Evolutionary conservation across 2,113 vertebrate species (phyloP), one percentile per base, ranked within the genome.

Genomic region (Typhlomys cinereus): DNA sequence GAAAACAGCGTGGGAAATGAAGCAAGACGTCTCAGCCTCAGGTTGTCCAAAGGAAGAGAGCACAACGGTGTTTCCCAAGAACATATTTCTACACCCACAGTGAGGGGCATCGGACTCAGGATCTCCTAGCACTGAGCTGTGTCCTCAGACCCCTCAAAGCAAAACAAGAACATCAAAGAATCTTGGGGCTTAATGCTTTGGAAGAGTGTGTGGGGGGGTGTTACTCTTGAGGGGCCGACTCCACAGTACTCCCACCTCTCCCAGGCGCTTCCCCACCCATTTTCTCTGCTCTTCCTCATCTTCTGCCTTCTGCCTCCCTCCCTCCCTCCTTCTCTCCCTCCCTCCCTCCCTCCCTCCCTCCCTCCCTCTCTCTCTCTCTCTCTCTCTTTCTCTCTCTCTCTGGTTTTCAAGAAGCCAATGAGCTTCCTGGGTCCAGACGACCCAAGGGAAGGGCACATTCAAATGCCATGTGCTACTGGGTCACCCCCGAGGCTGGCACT

Each of bases 401-500:
- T 41, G 7, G 14, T 80, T 75, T 88, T 64, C 70, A 89, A 85
- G 70, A 80, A 93, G 52, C 23, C 21, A 36, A 46, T 6, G 57
- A 41, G 14, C 74, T 88, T 81, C 62, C 29, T 86, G 7, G 23
- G 41, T 50, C 27, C 48, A 4, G 12, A 39, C 69, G 31, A 93
- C 85, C 50, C 94, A 34, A 31, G 87, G n/a, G 62, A 67, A 17
- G 29, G 11, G 71, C 93, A 62, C 91, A 4, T 50, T 75, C 89
- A 92, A 66, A 62, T 31, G 89, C 8, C 15, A 88, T 81, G 82
- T 89, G 90, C 89, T 0, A 44, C 88, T 87, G 14, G 27, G 20
- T 5, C 85, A 44, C 73, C 91, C 95, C 97, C 71, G 93, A 74
- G 91, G 93, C 18, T 8, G 92, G 91, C 67, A 91, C 90, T 92